These are phyloP conservation scores for Eupithecia abbreviata DNA, from an alignment of 2,888 invertebrate genomes.

Conservation along the genomic window DNA sequence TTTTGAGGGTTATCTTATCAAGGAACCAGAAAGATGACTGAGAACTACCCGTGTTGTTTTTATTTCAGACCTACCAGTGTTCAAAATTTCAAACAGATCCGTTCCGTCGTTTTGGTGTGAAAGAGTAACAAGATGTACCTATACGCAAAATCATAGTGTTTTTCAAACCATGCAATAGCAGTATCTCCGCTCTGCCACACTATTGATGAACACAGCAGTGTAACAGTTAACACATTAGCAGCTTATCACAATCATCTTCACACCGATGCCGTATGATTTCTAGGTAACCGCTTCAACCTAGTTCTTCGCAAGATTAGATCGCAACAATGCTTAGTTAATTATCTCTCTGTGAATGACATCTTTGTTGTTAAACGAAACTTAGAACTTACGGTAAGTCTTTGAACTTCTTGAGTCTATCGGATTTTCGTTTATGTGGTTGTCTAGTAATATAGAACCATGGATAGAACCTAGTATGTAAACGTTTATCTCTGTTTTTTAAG, in stretches of 20 bases:
- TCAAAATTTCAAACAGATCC: too few relatives aligned
- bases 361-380: not conserved
- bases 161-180: slow-evolving; percentile 12
- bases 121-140: not conserved
- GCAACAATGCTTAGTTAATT: slow-evolving; percentile 14
- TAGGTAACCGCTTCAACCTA: slow-evolving; percentile 19
- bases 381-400: not conserved
- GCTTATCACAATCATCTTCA: slow-evolving; percentile 25
- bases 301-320: slow-evolving; percentile 19
- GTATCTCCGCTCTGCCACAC: slow-evolving; percentile 26
- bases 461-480: not conserved
- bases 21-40: not conserved
- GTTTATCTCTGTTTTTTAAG: not conserved
- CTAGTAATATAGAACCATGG: not conserved
- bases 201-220: slow-evolving; percentile 15
- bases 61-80: too few relatives aligned
- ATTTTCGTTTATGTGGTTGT: not conserved
- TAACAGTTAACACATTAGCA: slow-evolving; percentile 22
- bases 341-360: slow-evolving; percentile 1
- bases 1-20: slow-evolving; percentile 5
- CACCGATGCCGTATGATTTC: slow-evolving; percentile 18
- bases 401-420: not conserved
- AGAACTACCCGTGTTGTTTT: not conserved
- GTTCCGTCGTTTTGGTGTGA: too few relatives aligned
- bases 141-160: not conserved